Evolutionary conservation across 1,140 invertebrate species (phyloP).

Genomic region (silkworm (Bombyx mori)): ASM3026992v2 NC_085117.1:10822501-10823000

Average conservation of each 20-base stretch:
- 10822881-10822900: constrained; percentile 61
- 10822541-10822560: constrained; percentile 69
- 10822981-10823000: too few species aligned
- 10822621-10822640: constrained; percentile 52
- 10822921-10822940: constrained; percentile 3
- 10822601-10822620: constrained; percentile 61
- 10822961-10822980: too few species aligned
- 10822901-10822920: constrained; percentile 41
- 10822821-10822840: constrained; percentile 51
- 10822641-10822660: constrained; percentile 37
- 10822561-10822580: constrained; percentile 67
- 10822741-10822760: constrained; percentile 47
- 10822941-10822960: not conserved
- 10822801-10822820: constrained; percentile 60
- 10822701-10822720: constrained; percentile 49
- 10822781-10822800: constrained; percentile 65
- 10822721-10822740: constrained; percentile 65
- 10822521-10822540: constrained; percentile 66
- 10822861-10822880: constrained; percentile 66
- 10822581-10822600: constrained; percentile 51
- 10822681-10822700: constrained; percentile 45
- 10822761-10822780: constrained; percentile 21
- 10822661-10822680: constrained; percentile 60
- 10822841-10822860: constrained; percentile 30
- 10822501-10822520: constrained; percentile 45